Evolutionary conservation across 2,888 invertebrate genomes (phyloP).

Genomic region (Sesamia inferens): DNA sequence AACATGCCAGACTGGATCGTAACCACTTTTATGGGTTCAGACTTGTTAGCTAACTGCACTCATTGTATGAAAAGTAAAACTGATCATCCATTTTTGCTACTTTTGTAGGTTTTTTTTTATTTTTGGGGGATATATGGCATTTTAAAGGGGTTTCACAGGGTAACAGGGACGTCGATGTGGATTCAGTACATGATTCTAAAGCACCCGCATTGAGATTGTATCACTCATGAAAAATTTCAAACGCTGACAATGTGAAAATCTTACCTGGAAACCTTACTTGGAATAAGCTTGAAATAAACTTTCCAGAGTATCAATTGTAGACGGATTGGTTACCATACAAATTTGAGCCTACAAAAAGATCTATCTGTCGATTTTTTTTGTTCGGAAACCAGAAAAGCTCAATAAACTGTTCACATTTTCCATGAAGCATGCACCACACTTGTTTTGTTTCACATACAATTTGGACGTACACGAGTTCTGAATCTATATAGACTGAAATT

Average conservation of each 20-base stretch:
- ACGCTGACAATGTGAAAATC: neutral
- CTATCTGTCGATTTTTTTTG: no score
- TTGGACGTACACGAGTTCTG: neutral
- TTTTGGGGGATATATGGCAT: neutral
- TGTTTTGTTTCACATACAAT: neutral
- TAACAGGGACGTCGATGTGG: no score
- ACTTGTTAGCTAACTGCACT: conserved; percentile 33
- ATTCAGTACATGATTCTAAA: no score
- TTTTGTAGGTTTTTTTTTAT: neutral
- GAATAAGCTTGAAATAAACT: neutral
- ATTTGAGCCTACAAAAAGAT: no score
- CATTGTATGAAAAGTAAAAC: conserved; percentile 29
- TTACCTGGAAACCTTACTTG: neutral
- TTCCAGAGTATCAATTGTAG: no score
- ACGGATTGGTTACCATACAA: no score
- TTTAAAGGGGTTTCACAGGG: neutral
- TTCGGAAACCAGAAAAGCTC: no score
- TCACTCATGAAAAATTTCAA: no score
- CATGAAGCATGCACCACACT: no score
- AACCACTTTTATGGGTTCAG: conserved; percentile 55
- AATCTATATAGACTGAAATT: neutral
- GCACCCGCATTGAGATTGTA: no score
- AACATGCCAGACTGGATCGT: conserved; percentile 54
- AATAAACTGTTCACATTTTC: no score
- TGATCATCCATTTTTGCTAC: neutral